Evolutionary conservation across 2,113 vertebrate genomes (phyloP), one percentile per base, ranked within the genome.

Genomic region (Trichechus manatus): DNA sequence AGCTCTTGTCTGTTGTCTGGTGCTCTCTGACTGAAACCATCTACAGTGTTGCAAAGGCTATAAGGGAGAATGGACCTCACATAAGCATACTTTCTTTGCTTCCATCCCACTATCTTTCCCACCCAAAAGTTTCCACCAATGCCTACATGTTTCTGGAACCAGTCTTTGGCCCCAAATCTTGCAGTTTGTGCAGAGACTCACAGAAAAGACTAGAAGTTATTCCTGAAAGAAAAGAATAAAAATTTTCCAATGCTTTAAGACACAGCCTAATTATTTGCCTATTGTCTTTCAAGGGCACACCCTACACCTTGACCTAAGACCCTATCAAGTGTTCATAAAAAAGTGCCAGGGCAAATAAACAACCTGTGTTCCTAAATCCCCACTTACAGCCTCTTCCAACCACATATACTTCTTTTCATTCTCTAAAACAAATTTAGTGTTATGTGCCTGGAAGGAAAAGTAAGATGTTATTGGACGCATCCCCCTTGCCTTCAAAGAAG

Each of bases 1-100:
- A 27, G 80, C 33, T 44, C 84, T 89, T 70, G 70, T 47, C 96
- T 94, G 85, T 68, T 93, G 79, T 84, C 63, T 44, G 77, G 68
- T 87, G 47, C 59, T 95, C 81, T 59, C n/a, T 53, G 85, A 77
- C 64, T 94, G 56, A 79, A 96, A 61, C 29, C 66, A 33, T 25
- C 27, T 80, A 59, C 53, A 56, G 53, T 17, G 15, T 13, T 72
- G 53, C 14, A 89, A 77, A 53, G 42, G 63, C 63, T 75, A 29
- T 29, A 29, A 84, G 74, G 47, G 29, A 31, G 50, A 87, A 87
- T 13, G 42, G n/a, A 79, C n/a, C 44, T 39, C 56, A 87, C n/a
- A 59, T 63, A 27, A 83, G 5, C 56, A 84, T 83, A 70, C 66
- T 82, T 68, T 56, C 61, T 84, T 87, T 80, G 23, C 80, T 36